These are phyloP conservation scores for Rhagoletis zephyria DNA, from an alignment of 1,140 invertebrate genomes.

Conservation along the genomic window DNA sequence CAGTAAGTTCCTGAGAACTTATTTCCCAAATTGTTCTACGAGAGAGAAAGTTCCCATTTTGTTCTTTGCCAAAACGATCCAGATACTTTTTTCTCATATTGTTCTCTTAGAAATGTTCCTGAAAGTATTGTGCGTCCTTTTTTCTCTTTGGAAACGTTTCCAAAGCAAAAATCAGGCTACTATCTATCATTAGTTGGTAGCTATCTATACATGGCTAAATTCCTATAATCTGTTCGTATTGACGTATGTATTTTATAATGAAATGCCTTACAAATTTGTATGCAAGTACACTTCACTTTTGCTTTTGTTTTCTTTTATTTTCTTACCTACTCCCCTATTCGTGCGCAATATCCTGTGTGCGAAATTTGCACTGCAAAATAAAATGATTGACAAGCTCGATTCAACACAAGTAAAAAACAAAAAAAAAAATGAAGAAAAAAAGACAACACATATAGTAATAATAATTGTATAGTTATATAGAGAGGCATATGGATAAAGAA, in stretches of 20 bases:
- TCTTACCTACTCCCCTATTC: not conserved
- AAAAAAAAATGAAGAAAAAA: not conserved
- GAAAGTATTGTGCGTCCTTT: no score
- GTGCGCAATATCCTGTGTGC: conserved; percentile 26
- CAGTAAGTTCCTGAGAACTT: no score
- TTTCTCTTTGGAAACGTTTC: no score
- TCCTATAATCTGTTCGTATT: no score
- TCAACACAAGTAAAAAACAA: not conserved
- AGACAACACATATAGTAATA: not conserved
- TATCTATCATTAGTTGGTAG: not conserved
- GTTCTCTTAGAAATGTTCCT: no score
- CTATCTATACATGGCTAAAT: no score
- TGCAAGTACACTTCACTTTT: conserved; percentile 1
- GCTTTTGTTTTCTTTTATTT: not conserved
- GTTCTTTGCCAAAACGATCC: no score
- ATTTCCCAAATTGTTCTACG: no score
- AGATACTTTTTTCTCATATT: no score
- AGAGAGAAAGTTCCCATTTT: no score
- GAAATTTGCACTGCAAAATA: conserved; percentile 4
- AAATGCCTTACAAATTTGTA: not conserved
- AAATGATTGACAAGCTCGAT: not conserved
- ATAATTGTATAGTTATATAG: not conserved
- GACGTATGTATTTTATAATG: no score
- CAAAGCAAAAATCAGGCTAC: not conserved
- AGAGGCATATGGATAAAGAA: conserved; percentile 29